These are phyloP conservation scores for Sus cebifrons DNA, from an alignment of 2,797 vertebrate genomes.

Conservation along the genomic window DNA sequence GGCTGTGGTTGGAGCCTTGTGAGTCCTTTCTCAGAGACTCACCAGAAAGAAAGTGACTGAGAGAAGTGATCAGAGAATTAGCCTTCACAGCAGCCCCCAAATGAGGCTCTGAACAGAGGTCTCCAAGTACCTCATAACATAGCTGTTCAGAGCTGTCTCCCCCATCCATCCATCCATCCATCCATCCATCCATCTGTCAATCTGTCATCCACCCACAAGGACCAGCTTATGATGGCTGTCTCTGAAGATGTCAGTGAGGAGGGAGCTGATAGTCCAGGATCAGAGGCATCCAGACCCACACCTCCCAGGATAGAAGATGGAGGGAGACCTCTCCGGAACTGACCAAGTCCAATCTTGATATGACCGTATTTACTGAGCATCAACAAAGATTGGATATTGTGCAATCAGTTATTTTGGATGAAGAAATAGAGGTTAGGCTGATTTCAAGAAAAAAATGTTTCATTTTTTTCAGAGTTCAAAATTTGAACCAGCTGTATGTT, in stretches of 20 bases:
- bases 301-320: neutral
- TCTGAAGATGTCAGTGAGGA: neutral
- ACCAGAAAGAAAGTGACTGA: neutral
- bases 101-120: neutral
- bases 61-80: neutral
- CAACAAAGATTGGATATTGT: neutral
- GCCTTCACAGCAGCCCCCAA: neutral
- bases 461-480: neutral
- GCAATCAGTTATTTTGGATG: neutral
- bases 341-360: neutral
- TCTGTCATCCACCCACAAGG: neutral
- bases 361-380: neutral
- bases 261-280: neutral
- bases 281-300: neutral
- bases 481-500: neutral
- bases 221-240: neutral
- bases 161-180: neutral
- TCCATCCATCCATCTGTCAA: neutral
- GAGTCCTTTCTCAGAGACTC: neutral
- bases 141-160: neutral
- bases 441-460: neutral
- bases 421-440: neutral
- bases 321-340: neutral
- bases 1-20: neutral
- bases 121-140: too few species aligned